Percentiles rank a stretch among this genome's conserved stretches.
Evolutionary conservation across 1,140 invertebrate species (phyloP).

Genomic region (Triops longicaudatus): DNA sequence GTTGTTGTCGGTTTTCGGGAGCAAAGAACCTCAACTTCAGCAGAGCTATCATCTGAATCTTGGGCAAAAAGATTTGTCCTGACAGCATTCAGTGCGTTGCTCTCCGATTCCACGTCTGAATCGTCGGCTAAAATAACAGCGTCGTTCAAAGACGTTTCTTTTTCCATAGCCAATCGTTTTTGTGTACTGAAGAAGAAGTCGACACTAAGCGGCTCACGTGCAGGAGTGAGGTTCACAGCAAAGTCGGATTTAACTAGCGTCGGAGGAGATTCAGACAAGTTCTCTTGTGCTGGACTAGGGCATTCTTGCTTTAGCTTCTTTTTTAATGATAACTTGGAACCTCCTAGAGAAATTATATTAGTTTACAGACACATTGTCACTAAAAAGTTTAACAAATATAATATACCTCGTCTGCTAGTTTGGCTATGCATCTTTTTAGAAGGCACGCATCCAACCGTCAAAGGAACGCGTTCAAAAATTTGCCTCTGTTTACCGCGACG

Average conservation of each 20-base stretch:
- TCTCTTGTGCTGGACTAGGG: not conserved
- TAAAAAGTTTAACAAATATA: not conserved
- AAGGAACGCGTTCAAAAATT: not conserved
- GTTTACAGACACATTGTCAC: not conserved
- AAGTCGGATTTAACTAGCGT: not conserved
- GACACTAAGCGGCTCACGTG: not conserved
- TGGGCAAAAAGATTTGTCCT: not conserved
- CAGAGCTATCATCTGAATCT: not conserved
- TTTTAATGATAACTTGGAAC: not conserved
- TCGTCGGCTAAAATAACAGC: not conserved
- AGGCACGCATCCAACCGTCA: not conserved
- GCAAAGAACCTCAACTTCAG: not conserved
- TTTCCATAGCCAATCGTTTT: not conserved
- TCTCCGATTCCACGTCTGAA: not conserved
- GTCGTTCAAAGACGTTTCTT: not conserved
- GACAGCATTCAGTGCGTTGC: not conserved
- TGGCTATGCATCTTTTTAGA: not conserved
- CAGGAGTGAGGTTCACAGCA: not conserved
- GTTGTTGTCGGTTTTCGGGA: not conserved
- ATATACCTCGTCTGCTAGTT: not conserved
- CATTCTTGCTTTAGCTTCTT: not conserved
- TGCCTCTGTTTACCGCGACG: not conserved
- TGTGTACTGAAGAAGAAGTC: not conserved
- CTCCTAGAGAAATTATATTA: not conserved
- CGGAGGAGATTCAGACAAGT: not conserved